A percentile compares a stretch with the other conserved stretches of the same genome.
Evolutionary conservation across 2,888 invertebrate genomes (phyloP).

Genomic region (Brachyopa scutellaris): DNA sequence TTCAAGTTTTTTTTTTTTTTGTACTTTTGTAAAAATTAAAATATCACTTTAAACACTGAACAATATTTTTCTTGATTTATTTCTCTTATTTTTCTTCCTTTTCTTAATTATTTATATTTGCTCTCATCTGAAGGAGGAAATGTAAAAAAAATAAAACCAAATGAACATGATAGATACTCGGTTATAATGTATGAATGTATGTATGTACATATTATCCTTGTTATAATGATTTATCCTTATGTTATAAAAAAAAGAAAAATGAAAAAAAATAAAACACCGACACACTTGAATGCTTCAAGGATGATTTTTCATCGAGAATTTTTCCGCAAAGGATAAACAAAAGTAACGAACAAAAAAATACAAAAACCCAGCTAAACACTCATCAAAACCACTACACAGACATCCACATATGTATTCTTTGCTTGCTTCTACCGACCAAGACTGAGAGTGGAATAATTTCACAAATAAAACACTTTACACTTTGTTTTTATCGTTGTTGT

Average conservation of each 20-base stretch:
- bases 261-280: slow-evolving; percentile 41
- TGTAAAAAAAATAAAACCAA: slow-evolving; percentile 3
- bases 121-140: slow-evolving; percentile 40
- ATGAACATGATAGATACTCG: slow-evolving; percentile 38
- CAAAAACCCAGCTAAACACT: slow-evolving; percentile 52
- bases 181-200: too few relatives aligned
- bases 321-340: slow-evolving; percentile 50
- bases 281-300: slow-evolving; percentile 64
- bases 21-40: slow-evolving; percentile 13
- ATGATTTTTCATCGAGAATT: slow-evolving; percentile 55
- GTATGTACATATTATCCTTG: slow-evolving; percentile 53
- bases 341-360: not conserved
- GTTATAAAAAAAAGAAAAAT: slow-evolving; percentile 6
- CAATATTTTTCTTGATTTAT: slow-evolving; percentile 4
- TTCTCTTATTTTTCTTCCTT: slow-evolving; percentile 16
- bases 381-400: slow-evolving; percentile 41
- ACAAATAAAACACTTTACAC: slow-evolving; percentile 70
- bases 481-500: slow-evolving; percentile 57
- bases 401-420: slow-evolving; percentile 26
- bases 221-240: slow-evolving; percentile 54
- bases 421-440: slow-evolving; percentile 53
- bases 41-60: slow-evolving; percentile 39
- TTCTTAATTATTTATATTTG: slow-evolving; percentile 57
- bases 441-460: slow-evolving; percentile 70
- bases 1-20: slow-evolving; percentile 1